phyloP scores from a whole-genome alignment of 2,888 invertebrate genomes.

The Noctua pronuba region DNA sequence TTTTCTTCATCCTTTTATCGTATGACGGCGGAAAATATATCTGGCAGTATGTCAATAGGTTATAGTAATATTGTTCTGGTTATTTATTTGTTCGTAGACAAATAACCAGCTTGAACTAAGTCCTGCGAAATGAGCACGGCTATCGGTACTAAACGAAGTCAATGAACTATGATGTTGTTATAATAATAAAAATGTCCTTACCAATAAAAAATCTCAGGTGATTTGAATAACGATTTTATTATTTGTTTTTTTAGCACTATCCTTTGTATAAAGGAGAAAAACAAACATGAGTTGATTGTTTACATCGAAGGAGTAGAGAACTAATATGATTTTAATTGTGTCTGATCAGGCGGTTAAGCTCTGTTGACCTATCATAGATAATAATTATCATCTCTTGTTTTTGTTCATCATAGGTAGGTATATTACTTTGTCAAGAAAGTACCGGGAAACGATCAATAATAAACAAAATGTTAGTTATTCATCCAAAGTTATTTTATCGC shows the following conservation, averaged over 20 bases:
- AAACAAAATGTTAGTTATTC: too few relatives aligned
- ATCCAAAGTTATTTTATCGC: too few relatives aligned
- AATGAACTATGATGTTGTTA: slow-evolving; percentile 15
- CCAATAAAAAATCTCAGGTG: background rate
- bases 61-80: background rate
- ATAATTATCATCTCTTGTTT: slow-evolving; percentile 14
- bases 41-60: background rate
- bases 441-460: too few relatives aligned
- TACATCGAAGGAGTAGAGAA: background rate
- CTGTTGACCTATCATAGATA: slow-evolving; percentile 16
- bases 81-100: background rate
- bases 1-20: background rate
- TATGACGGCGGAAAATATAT: background rate
- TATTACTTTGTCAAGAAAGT: too few relatives aligned
- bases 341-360: slow-evolving; percentile 6
- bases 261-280: background rate
- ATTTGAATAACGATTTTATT: slow-evolving; percentile 5
- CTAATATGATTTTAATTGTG: slow-evolving; percentile 32
- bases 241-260: background rate
- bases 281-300: slow-evolving; percentile 2
- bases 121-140: background rate
- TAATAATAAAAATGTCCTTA: slow-evolving; percentile 5
- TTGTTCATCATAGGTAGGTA: background rate
- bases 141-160: background rate
- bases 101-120: background rate